These are phyloP conservation scores for Drosophila trapezifrons DNA, from an alignment of 1,140 invertebrate species.

Conservation along the genomic window DNA sequence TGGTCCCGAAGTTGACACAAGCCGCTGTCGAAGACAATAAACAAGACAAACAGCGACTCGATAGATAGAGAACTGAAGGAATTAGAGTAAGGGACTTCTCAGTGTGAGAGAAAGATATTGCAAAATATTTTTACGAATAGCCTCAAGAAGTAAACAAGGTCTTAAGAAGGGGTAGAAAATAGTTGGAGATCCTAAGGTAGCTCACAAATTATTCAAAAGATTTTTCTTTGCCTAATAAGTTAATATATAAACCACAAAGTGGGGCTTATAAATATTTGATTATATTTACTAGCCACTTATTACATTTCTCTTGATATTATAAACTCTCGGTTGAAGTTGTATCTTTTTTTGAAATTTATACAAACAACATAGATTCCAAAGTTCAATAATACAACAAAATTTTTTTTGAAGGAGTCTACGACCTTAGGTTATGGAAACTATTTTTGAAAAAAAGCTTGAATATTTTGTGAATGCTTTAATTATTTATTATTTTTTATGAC, in stretches of 20 bases:
- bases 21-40: slow-evolving; percentile 47
- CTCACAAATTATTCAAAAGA: too few species aligned
- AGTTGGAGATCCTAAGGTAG: background rate
- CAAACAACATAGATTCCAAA: background rate
- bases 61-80: slow-evolving; percentile 1
- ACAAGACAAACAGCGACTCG: slow-evolving; percentile 47
- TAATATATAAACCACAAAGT: too few species aligned
- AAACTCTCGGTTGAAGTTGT: too few species aligned
- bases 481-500: background rate
- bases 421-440: background rate
- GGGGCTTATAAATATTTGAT: too few species aligned
- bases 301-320: too few species aligned
- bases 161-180: background rate
- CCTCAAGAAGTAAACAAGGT: slow-evolving; percentile 5
- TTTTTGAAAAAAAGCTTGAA: background rate
- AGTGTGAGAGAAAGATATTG: background rate
- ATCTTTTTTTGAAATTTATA: too few species aligned
- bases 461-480: background rate
- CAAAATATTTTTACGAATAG: slow-evolving; percentile 14
- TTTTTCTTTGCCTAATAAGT: too few species aligned
- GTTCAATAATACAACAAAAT: background rate
- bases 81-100: background rate
- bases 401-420: background rate
- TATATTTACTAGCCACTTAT: too few species aligned
- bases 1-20: slow-evolving; percentile 50